Evolutionary conservation across 2,113 vertebrate species (phyloP), one percentile per base, ranked within the genome.

Genomic region (Odontophorus gujanensis): DNA sequence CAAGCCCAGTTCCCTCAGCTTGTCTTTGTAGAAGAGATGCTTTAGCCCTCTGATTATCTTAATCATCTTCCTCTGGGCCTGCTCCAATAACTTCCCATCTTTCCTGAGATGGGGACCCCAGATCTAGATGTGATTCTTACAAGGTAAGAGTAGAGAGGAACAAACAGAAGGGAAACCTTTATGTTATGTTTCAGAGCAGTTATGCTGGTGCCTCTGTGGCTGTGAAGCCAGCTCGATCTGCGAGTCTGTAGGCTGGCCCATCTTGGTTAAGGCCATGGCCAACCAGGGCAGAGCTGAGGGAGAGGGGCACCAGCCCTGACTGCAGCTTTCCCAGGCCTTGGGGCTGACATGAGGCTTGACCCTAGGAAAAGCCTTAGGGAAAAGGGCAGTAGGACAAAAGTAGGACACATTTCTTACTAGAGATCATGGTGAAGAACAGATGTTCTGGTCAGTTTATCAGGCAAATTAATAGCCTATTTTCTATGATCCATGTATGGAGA

Each of bases 261-360:
- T 11, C 53, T 68, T 2, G 0, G 14, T 38, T 22, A 19, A 32
- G 11, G 14, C 8, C 9, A 38, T 13, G 13, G 32, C 17, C 34
- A 58, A 21, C 7, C 19, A n/a, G 59, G 32, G 19, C 34, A 83
- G 13, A 9, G 12, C 55, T 55, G 19, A 25, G 19, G 38, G 19
- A 48, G 12, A 16, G 42, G 30, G 16, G 63, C 6, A 76, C 6
- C 9, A 50, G 21, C 7, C 11, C 25, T 71, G 10, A 20, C n/a
- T 57, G 25, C 15, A 3, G 30, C 26, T 20, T 36, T 1, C 1
- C 48, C 48, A 9, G 25, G 17, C 14, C n/a, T 0, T 1, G 26
- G 32, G 22, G 3, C 9, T 73, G 26, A 58, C 14, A 6, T 28
- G 28, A 24, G 8, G 28, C 13, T 55, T 18, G 57, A 22, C 11